These are phyloP conservation scores for Falco columbarius DNA, from an alignment of 2,797 vertebrate genomes.

Conservation along the genomic window DNA sequence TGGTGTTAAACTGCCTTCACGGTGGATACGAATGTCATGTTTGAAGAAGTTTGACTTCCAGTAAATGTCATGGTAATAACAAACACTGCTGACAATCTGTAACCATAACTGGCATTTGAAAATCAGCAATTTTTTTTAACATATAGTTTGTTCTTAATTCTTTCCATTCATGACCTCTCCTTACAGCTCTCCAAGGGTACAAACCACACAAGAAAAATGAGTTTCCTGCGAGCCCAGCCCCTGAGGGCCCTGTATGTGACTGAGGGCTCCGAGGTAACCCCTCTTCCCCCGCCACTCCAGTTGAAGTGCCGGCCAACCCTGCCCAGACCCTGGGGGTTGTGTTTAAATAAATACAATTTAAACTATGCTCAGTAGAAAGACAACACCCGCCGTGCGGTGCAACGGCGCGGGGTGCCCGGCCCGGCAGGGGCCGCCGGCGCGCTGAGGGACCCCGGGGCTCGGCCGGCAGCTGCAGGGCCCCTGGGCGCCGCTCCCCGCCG, in stretches of 20 bases:
- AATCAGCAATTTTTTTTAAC: not conserved
- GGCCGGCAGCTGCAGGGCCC: not conserved
- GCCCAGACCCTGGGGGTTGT: not conserved
- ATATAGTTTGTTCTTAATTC: not conserved
- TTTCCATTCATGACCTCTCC: not conserved
- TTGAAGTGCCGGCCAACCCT: not conserved
- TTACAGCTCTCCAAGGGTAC: not conserved
- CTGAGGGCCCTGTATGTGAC: not conserved
- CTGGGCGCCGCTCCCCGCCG: not conserved
- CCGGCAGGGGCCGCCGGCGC: no score
- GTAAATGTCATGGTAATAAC: not conserved
- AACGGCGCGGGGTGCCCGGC: no score
- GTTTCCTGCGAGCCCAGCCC: not conserved
- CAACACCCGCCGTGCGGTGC: fast-evolving
- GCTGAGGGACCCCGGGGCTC: no score
- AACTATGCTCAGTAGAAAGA: not conserved
- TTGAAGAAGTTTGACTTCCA: not conserved
- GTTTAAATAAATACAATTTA: no score
- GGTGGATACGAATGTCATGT: fast-evolving
- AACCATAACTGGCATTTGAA: not conserved
- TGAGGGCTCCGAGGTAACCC: fast-evolving
- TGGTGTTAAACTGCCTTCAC: not conserved
- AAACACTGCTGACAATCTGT: not conserved
- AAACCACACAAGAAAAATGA: not conserved
- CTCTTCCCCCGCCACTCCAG: no score